Evolutionary conservation across 2,888 invertebrate genomes (phyloP).

Genomic region (Euclidia mi): DNA sequence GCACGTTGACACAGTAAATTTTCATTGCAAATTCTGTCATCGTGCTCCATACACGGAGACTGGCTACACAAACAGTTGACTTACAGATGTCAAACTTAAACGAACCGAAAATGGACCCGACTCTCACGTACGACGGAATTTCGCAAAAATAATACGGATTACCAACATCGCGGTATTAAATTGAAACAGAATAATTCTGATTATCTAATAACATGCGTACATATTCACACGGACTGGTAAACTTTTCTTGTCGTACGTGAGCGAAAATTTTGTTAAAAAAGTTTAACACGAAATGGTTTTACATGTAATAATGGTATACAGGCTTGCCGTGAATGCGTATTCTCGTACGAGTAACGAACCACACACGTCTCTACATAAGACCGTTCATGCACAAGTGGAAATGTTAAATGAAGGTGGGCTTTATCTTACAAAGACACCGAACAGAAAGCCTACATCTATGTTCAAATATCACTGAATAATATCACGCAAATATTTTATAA

Average conservation of each 20-base stretch:
- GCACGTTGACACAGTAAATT: slow-evolving; percentile 83
- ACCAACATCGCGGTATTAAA: slow-evolving; percentile 11
- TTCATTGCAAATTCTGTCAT: slow-evolving; percentile 87
- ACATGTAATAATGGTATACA: no score
- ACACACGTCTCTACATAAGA: slow-evolving; percentile 50
- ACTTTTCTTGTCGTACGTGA: no score
- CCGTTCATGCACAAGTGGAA: slow-evolving; percentile 1
- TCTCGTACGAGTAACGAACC: slow-evolving; percentile 72
- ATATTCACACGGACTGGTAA: no score
- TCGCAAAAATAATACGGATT: slow-evolving; percentile 49
- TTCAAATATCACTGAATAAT: no score
- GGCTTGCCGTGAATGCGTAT: slow-evolving; percentile 30
- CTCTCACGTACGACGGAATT: slow-evolving; percentile 57
- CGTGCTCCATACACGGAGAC: slow-evolving; percentile 76
- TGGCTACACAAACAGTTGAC: slow-evolving; percentile 81
- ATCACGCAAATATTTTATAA: no score
- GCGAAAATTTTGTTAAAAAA: no score
- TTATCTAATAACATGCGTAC: background rate
- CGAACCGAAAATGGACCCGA: slow-evolving; percentile 84
- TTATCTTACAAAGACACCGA: background rate
- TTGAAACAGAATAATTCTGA: slow-evolving; percentile 1
- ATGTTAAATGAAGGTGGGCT: background rate
- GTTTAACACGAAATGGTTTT: no score
- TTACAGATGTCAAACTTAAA: slow-evolving; percentile 89
- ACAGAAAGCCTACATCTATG: no score